Evolutionary conservation across 2,113 vertebrate genomes (phyloP).

Genomic region (Micromys minutus): DNA sequence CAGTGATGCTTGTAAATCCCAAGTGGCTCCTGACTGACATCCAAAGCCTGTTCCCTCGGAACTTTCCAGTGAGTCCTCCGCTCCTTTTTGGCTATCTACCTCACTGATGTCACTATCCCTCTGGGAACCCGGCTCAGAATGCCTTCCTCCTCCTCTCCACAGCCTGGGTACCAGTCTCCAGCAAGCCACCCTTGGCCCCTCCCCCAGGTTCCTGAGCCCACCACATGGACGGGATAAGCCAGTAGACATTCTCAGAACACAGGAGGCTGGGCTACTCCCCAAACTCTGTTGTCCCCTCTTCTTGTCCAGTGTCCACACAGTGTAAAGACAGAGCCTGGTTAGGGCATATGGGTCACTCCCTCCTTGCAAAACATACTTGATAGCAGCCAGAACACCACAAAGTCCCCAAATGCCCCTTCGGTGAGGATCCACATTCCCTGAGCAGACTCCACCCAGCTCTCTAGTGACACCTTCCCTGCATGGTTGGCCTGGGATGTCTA

Average conservation of each 20-base stretch:
- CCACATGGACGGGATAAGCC: neutral
- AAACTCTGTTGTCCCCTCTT: too few relatives aligned
- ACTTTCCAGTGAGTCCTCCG: accelerated
- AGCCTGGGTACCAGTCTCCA: neutral
- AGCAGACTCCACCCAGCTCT: neutral
- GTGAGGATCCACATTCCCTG: neutral
- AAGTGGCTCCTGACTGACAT: neutral
- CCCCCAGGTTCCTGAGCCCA: accelerated
- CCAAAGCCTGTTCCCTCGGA: neutral
- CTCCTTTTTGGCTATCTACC: neutral
- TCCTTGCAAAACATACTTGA: neutral
- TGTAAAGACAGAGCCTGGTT: neutral
- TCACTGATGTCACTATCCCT: too few relatives aligned
- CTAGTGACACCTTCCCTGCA: constrained; percentile 48
- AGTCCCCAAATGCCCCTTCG: neutral
- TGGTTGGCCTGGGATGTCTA: constrained; percentile 72
- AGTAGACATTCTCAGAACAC: neutral
- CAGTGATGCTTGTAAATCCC: neutral
- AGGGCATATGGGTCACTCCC: neutral
- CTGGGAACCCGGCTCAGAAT: accelerated
- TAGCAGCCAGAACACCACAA: neutral
- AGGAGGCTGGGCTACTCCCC: neutral
- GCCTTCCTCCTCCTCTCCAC: too few relatives aligned
- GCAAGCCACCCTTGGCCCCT: neutral
- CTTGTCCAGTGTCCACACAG: neutral